These are phyloP conservation scores for Stylophora pistillata DNA, from an alignment of 64 coral and sea anemone species.

Conservation along the genomic window DNA sequence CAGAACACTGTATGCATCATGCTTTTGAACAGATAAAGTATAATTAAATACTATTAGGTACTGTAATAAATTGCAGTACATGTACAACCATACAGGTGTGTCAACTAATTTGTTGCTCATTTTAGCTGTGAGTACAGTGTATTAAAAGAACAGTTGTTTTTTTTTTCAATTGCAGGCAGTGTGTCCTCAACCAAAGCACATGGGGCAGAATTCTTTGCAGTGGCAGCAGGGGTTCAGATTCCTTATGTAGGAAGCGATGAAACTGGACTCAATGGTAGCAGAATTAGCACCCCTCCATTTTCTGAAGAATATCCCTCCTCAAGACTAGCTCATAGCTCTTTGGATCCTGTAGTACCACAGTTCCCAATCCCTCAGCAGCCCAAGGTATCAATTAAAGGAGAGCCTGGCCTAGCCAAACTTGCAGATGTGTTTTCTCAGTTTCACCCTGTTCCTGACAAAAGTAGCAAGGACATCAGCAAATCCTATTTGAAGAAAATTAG, in stretches of 20 bases:
- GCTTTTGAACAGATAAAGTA: no score
- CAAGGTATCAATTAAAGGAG: constrained; percentile 13
- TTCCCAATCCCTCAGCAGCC: neutral
- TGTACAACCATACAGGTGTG: neutral
- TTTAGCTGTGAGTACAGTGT: no score
- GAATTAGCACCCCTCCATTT: constrained; percentile 27
- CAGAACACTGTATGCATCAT: no score
- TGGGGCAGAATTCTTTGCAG: constrained; percentile 91
- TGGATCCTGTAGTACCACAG: neutral
- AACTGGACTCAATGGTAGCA: constrained; percentile 30
- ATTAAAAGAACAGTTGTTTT: neutral
- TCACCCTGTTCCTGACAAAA: constrained; percentile 60
- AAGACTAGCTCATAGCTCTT: constrained; percentile 21
- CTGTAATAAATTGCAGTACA: no score
- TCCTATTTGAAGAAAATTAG: constrained; percentile 82
- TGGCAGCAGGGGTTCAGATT: constrained; percentile 80
- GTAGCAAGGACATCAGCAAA: constrained; percentile 61
- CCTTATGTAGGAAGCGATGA: constrained; percentile 88
- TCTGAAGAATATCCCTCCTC: constrained; percentile 36
- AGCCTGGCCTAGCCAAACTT: constrained; percentile 39
- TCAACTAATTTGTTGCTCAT: neutral
- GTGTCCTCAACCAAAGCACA: constrained; percentile 66
- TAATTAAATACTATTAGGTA: no score
- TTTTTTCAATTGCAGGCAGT: constrained; percentile 49
- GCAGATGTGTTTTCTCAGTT: constrained; percentile 58